These are phyloP conservation scores for Leiothrix lutea DNA, from an alignment of 2,113 vertebrate species.

Conservation along the genomic window DNA sequence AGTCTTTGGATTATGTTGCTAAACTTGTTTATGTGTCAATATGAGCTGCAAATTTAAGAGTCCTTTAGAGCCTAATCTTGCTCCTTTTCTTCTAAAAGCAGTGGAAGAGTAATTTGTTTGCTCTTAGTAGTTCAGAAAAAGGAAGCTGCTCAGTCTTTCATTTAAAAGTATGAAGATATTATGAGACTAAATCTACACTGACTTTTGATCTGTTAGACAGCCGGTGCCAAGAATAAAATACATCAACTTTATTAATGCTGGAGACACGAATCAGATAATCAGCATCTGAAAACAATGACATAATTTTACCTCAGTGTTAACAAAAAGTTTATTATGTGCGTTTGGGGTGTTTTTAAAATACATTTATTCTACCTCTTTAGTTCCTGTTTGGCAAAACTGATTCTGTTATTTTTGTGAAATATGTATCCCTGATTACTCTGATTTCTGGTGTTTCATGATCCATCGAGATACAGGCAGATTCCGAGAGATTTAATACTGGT, in stretches of 20 bases:
- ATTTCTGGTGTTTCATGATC: background rate
- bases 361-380: background rate
- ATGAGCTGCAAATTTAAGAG: constrained; percentile 59
- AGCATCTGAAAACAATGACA: constrained; percentile 14
- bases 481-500: background rate
- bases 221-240: constrained; percentile 55
- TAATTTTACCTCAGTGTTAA: constrained; percentile 49
- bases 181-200: constrained; percentile 72
- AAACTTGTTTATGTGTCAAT: constrained; percentile 60
- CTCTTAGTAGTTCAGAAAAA: constrained; percentile 62
- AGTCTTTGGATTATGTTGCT: constrained; percentile 71
- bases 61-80: constrained; percentile 64
- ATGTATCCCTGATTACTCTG: background rate
- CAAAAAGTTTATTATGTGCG: background rate
- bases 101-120: constrained; percentile 53
- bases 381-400: background rate
- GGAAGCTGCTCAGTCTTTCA: constrained; percentile 57
- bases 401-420: background rate
- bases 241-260: constrained; percentile 43
- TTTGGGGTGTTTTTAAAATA: background rate
- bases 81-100: constrained; percentile 30
- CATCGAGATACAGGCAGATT: background rate
- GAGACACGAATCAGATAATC: constrained; percentile 15
- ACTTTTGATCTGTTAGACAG: constrained; percentile 41
- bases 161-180: constrained; percentile 65